Evolutionary conservation across 2,113 vertebrate species (phyloP).

Genomic region (Podilymbus podiceps): DNA sequence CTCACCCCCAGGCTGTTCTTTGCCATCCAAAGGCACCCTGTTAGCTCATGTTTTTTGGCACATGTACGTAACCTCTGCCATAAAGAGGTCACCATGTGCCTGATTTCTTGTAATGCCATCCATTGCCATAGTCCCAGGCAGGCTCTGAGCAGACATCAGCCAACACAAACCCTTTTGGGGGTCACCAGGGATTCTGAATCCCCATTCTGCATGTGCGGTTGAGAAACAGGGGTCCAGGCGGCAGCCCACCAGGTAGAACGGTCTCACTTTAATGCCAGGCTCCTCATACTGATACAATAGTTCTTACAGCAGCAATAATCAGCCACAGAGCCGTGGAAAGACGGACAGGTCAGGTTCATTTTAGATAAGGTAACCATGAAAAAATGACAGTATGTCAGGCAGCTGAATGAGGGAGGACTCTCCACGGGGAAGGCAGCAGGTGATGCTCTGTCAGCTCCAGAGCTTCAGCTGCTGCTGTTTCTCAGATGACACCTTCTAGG

Average conservation of each 20-base stretch:
- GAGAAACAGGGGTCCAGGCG: not conserved
- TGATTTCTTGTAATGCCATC: not conserved
- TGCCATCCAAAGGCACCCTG: not conserved
- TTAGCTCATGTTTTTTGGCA: not conserved
- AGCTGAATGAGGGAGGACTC: not conserved
- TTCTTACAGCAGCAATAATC: not conserved
- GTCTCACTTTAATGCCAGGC: not conserved
- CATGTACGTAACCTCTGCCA: not conserved
- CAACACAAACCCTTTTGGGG: not conserved
- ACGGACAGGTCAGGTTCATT: not conserved
- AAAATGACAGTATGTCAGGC: not conserved
- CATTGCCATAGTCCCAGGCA: not conserved
- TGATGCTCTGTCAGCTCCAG: not conserved
- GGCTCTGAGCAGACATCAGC: not conserved
- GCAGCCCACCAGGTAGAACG: not conserved
- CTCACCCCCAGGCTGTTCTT: not conserved
- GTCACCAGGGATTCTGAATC: not conserved
- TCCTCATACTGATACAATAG: not conserved
- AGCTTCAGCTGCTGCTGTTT: not conserved
- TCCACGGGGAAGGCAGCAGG: not conserved
- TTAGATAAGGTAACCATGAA: slow-evolving; percentile 7
- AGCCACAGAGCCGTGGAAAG: not conserved
- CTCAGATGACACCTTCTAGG: not conserved
- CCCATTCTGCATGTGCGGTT: not conserved
- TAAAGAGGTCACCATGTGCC: not conserved